These are phyloP conservation scores for Lepidonotus clava DNA, from an alignment of 2,888 invertebrate genomes.

Conservation along the genomic window DNA sequence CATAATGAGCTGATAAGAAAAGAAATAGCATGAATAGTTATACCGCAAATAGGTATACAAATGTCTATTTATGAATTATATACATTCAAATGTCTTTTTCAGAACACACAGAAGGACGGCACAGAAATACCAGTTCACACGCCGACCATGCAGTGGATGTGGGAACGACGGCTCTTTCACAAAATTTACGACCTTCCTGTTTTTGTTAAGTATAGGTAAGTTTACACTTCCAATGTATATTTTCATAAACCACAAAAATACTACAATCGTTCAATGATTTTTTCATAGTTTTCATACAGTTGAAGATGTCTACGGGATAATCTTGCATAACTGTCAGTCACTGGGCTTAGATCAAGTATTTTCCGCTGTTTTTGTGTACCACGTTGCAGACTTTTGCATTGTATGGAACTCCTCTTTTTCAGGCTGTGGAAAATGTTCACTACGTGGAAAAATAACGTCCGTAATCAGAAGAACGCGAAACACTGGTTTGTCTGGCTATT, in stretches of 20 bases:
- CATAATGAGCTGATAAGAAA: too few relatives aligned
- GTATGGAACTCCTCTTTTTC: slow-evolving; percentile 14
- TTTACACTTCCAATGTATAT: neutral
- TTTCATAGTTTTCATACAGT: neutral
- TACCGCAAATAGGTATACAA: neutral
- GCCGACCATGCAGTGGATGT: slow-evolving; percentile 78
- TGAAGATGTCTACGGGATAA: too few relatives aligned
- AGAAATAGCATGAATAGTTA: too few relatives aligned
- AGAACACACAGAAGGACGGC: neutral
- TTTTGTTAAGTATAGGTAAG: slow-evolving; percentile 76
- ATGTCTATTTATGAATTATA: too few relatives aligned
- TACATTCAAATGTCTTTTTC: neutral
- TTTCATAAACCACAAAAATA: neutral
- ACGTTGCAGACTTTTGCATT: neutral
- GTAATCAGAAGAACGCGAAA: slow-evolving; percentile 71
- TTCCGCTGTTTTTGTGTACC: too few relatives aligned
- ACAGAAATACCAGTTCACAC: slow-evolving; percentile 67
- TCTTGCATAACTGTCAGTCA: too few relatives aligned
- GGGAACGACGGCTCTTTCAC: slow-evolving; percentile 77
- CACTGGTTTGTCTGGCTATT: slow-evolving; percentile 70
- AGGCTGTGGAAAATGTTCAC: slow-evolving; percentile 77
- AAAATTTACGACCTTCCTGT: slow-evolving; percentile 73
- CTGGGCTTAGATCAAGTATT: too few relatives aligned
- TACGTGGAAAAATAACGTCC: slow-evolving; percentile 74
- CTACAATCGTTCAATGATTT: neutral